A percentile compares a stretch with the other conserved stretches of the same genome.
Conservation (phyloP, 2,113 vertebrate species). For the Alligator sinensis region DNA sequence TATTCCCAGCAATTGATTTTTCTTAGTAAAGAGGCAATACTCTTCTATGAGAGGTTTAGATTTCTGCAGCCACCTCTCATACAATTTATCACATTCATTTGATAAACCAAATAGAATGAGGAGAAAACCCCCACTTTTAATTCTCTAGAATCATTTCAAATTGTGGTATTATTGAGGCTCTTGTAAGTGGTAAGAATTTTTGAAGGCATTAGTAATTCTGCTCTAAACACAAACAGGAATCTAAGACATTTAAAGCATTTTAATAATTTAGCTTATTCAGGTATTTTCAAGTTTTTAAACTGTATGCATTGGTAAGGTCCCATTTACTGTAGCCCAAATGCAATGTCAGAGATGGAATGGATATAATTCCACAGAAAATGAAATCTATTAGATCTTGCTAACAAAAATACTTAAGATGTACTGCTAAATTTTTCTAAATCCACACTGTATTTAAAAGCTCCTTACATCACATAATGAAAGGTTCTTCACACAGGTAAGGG, state of each 20-base stretch:
- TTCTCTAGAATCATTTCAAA: neutral
- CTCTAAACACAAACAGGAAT: neutral
- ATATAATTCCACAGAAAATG: neutral
- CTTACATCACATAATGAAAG: neutral
- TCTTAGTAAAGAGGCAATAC: neutral
- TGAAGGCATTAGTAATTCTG: neutral
- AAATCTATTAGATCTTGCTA: neutral
- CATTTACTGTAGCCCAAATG: neutral
- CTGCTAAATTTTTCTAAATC: neutral
- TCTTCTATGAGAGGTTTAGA: neutral
- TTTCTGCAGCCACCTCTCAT: constrained; percentile 12
- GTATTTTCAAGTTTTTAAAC: neutral
- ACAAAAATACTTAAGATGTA: neutral
- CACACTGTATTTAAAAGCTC: neutral
- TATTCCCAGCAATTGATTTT: neutral
- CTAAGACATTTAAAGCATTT: neutral
- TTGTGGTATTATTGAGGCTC: neutral
- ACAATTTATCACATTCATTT: constrained; percentile 8
- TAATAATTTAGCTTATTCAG: neutral
- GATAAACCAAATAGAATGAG: neutral
- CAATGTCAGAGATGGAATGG: neutral
- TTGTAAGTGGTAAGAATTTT: neutral
- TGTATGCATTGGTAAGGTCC: neutral
- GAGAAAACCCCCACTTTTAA: neutral
- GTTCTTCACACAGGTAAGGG: neutral